Percentiles rank a stretch among this genome's conserved stretches.
phyloP scores from a whole-genome alignment of 2,888 invertebrate genomes.

The Lasius fuliginosus region DNA sequence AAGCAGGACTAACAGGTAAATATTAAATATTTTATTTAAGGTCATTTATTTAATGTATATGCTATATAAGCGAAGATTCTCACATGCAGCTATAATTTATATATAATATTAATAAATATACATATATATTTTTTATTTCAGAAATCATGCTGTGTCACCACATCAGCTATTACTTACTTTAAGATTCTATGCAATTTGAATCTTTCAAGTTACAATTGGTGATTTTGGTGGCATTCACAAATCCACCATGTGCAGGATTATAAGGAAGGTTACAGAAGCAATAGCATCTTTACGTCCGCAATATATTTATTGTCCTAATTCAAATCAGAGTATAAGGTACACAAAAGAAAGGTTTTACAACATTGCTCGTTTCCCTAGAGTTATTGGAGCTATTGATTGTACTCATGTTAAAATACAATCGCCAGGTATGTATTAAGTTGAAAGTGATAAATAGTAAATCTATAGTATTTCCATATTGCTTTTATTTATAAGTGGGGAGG shows the following conservation, averaged over 20 bases:
- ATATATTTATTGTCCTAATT: constrained; percentile 1
- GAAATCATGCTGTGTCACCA: constrained; percentile 17
- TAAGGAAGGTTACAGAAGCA: neutral
- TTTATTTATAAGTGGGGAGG: constrained; percentile 18
- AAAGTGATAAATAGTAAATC: neutral
- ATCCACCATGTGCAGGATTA: neutral
- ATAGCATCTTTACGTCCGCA: neutral
- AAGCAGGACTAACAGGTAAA: constrained; percentile 10
- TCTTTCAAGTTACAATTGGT: constrained; percentile 1
- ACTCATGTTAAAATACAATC: constrained; percentile 13
- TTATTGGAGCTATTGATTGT: neutral
- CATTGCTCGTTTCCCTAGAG: neutral
- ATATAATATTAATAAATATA: constrained; percentile 1
- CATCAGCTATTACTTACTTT: constrained; percentile 10
- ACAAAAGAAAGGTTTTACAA: constrained; percentile 2
- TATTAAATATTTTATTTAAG: neutral
- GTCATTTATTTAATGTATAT: neutral
- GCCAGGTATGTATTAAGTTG: constrained; percentile 1
- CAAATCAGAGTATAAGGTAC: constrained; percentile 1
- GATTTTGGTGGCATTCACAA: neutral
- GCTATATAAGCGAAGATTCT: neutral
- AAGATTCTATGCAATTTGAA: constrained; percentile 24
- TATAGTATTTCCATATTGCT: neutral
- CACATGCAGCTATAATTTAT: neutral
- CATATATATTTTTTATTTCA: constrained; percentile 1